These are phyloP conservation scores for Brienomyrus brachyistius DNA, from an alignment of 2,113 vertebrate species.

Conservation along the genomic window DNA sequence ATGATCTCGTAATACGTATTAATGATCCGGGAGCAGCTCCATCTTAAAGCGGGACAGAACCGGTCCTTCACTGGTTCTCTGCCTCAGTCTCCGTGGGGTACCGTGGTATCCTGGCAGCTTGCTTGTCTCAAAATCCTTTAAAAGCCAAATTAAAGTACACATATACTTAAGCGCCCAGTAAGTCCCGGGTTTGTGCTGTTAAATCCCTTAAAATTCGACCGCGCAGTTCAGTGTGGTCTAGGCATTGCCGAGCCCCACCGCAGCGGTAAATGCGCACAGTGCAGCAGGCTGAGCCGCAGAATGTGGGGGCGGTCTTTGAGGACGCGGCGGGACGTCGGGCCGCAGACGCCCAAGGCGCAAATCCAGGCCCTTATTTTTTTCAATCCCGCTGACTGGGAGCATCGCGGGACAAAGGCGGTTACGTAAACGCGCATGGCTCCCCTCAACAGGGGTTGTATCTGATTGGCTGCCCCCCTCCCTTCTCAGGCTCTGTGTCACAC, in stretches of 20 bases:
- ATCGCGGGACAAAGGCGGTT: constrained; percentile 45
- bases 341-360: not conserved
- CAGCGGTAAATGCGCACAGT: not conserved
- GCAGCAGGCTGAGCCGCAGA: not conserved
- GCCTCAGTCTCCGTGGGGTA: not conserved
- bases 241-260: not conserved
- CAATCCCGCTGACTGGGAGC: constrained; percentile 47
- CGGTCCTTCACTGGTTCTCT: not conserved
- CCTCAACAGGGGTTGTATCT: constrained; percentile 19
- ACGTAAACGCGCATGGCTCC: constrained; percentile 45
- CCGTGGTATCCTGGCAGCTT: not conserved
- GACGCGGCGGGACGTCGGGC: not conserved
- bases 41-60: constrained; percentile 44
- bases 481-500: not conserved
- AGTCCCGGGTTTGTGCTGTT: not conserved
- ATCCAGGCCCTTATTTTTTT: constrained; percentile 14
- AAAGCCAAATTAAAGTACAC: not conserved
- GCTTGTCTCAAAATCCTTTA: not conserved
- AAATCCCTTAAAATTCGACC: not conserved
- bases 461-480: not conserved
- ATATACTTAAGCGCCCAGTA: not conserved
- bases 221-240: not conserved
- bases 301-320: not conserved
- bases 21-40: constrained; percentile 60
- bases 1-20: constrained; percentile 60